Evolutionary conservation across 2,797 vertebrate species (phyloP).

Genomic region (Margarornis squamiger): DNA sequence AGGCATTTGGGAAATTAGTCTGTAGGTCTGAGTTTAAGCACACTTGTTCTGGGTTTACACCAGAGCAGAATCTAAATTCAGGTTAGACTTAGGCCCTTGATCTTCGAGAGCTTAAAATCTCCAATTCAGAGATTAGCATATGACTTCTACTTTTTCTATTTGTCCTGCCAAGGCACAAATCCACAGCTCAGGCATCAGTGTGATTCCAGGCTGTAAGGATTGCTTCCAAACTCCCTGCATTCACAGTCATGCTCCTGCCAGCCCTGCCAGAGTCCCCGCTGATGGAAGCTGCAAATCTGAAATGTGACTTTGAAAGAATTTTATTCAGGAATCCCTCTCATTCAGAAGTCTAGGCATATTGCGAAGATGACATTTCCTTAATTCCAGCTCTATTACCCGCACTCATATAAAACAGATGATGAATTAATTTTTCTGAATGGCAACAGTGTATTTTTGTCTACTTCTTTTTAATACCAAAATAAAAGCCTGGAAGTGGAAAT

Average conservation of each 20-base stretch:
- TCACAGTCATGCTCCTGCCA: background rate
- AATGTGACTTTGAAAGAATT: slow-evolving; percentile 10
- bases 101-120: background rate
- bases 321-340: slow-evolving; percentile 22
- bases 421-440: slow-evolving; percentile 40
- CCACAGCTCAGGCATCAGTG: background rate
- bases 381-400: slow-evolving; percentile 12
- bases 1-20: background rate
- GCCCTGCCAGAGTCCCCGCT: background rate
- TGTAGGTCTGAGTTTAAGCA: background rate
- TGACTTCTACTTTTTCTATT: background rate
- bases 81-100: background rate
- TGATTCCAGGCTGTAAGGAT: background rate
- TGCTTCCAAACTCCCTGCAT: background rate
- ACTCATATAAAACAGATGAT: slow-evolving; percentile 34
- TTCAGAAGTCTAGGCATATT: background rate
- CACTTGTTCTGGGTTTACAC: background rate
- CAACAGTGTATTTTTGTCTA: background rate
- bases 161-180: background rate
- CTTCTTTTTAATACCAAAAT: background rate
- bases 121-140: background rate
- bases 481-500: slow-evolving; percentile 22
- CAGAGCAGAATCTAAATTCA: background rate
- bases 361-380: slow-evolving; percentile 13
- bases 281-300: background rate